Evolutionary conservation across 2,797 vertebrate genomes (phyloP).

Genomic region (Bradypus variegatus): DNA sequence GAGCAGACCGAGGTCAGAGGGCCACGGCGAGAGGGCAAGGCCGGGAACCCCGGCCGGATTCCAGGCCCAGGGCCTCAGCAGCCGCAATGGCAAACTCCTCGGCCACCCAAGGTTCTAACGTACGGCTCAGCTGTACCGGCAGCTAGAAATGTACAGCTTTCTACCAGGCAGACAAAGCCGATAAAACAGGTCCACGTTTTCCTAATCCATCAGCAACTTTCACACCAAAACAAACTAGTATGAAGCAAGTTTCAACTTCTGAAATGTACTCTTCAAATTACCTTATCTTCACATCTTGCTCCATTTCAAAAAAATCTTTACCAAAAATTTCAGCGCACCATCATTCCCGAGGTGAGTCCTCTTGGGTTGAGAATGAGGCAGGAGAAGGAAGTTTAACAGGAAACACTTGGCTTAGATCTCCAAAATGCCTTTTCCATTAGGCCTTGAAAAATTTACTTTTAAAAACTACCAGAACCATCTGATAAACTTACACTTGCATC

Average conservation of each 20-base stretch:
- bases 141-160: neutral
- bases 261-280: neutral
- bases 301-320: neutral
- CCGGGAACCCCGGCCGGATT: neutral
- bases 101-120: neutral
- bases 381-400: neutral
- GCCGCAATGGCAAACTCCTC: neutral
- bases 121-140: neutral
- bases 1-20: neutral
- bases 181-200: neutral
- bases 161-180: neutral
- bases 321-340: neutral
- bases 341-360: neutral
- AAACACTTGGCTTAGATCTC: neutral
- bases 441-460: neutral
- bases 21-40: no score
- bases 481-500: neutral
- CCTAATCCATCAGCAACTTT: neutral
- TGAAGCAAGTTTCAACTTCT: neutral
- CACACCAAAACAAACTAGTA: neutral
- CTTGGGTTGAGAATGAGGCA: neutral
- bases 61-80: neutral
- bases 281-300: neutral
- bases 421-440: neutral
- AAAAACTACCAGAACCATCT: neutral